phyloP scores from a whole-genome alignment of 2,113 vertebrate genomes.

The Speoplatyrhinus poulsoni region DNA sequence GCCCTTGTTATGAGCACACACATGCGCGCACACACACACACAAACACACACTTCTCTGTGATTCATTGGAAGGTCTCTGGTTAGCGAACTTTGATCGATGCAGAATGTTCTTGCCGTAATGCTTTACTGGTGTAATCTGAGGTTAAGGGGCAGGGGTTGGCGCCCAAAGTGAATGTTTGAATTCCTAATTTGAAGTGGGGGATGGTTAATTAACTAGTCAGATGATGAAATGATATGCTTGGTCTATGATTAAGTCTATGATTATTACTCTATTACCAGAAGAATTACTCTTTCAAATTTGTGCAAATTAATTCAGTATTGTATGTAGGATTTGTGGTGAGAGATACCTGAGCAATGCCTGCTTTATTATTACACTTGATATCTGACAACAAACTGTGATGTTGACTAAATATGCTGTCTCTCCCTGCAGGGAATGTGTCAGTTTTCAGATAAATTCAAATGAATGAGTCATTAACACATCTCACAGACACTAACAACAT shows the following conservation, averaged over 20 bases:
- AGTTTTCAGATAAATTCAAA: conserved; percentile 8
- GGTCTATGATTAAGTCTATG: neutral
- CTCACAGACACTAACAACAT: no score
- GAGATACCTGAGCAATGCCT: neutral
- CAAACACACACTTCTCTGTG: conserved; percentile 32
- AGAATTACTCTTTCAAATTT: conserved; percentile 2
- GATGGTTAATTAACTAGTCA: conserved; percentile 5
- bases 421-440: neutral
- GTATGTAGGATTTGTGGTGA: neutral
- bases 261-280: neutral
- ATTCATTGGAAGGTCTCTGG: conserved; percentile 59
- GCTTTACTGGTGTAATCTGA: conserved; percentile 58
- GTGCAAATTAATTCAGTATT: neutral
- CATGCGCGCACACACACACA: no score
- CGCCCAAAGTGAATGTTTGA: conserved; percentile 35
- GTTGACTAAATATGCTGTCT: conserved; percentile 38
- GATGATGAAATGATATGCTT: neutral
- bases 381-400: conserved; percentile 28
- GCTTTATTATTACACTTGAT: neutral
- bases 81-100: conserved; percentile 63
- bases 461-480: neutral
- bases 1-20: neutral
- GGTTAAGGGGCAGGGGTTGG: conserved; percentile 48
- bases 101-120: conserved; percentile 55
- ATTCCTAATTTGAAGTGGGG: neutral